Evolutionary conservation across 2,797 vertebrate genomes (phyloP), one percentile per base, ranked within the genome.

Genomic region (Nyctalus aviator): DNA sequence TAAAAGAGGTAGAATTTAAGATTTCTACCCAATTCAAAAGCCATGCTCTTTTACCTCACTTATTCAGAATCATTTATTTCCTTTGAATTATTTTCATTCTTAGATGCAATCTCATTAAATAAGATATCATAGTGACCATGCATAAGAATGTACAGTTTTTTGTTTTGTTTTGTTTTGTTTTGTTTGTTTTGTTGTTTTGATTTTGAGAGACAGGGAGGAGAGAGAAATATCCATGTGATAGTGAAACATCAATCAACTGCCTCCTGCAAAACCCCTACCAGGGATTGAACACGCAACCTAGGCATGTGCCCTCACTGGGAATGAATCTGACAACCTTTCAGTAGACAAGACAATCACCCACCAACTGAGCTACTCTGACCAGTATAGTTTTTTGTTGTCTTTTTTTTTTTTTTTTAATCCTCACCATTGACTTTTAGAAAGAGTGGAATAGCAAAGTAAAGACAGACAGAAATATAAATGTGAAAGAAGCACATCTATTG

Each of bases 11-110:
- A 44, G 35, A 81, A 75, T 71, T 41, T 75, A 79, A 94, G 41
- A 13, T 3, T 57, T 9, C 32, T 68, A 41, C 13, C 8, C 83
- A 25, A 90, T 71, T 94, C n/a, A 83, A 87, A 83, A 85, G n/a
- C 32, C 35, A 73, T 77, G 21, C 32, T 85, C 44, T n/a, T 90
- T 69, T 41, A 73, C 35, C 11, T 12, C 55, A 91, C 18, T 66
- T 88, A 32, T 90, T 21, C 64, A 86, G 62, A 59, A 83, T 68
- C 64, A 86, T 25, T 55, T 88, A 30, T 69, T 15, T 90, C 18
- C 48, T 94, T 72, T 35, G 8, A 83, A 91, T 91, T 73, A 82
- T 14, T 88, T 77, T 81, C 41, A 89, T 78, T 92, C 64, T 75
- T 81, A 81, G 35, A 64, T 71, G 15, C 2, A 88, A 68, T 57